Evolutionary conservation across 2,888 invertebrate species (phyloP).

Genomic region (Philaethria dido): DNA sequence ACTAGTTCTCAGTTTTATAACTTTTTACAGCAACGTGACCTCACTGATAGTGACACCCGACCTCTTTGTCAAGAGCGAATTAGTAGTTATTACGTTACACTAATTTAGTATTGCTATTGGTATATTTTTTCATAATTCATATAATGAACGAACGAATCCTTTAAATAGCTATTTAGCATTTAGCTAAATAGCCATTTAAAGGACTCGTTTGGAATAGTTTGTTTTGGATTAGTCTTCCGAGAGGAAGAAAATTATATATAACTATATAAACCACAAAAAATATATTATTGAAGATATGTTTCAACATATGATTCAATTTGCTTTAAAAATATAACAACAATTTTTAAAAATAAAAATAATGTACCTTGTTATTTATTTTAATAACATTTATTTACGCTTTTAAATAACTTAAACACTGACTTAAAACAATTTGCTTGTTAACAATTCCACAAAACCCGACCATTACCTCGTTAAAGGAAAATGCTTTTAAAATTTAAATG

Average conservation of each 20-base stretch:
- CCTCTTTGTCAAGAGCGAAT: constrained; percentile 15
- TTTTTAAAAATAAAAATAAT: too few species aligned
- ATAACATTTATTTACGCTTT: background rate
- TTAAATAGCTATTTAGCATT: background rate
- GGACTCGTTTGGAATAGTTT: too few species aligned
- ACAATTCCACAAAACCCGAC: background rate
- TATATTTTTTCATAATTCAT: background rate
- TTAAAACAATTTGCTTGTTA: constrained; percentile 12
- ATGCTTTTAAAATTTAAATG: background rate
- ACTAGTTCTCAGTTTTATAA: constrained; percentile 11
- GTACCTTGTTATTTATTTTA: too few species aligned
- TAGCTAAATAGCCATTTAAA: too few species aligned
- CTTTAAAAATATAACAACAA: too few species aligned
- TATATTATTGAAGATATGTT: too few species aligned
- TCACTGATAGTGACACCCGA: constrained; percentile 18
- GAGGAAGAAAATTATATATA: too few species aligned
- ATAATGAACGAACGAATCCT: too few species aligned
- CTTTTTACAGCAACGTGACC: constrained; percentile 12
- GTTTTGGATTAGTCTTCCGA: too few species aligned
- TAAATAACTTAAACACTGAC: constrained; percentile 1
- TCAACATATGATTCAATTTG: too few species aligned
- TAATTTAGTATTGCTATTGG: background rate
- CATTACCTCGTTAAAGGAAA: constrained; percentile 19
- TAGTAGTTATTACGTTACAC: constrained; percentile 11
- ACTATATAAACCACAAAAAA: too few species aligned